Evolutionary conservation across 2,113 vertebrate genomes (phyloP), one percentile per base, ranked within the genome.

Genomic region (Silurus glanis): DNA sequence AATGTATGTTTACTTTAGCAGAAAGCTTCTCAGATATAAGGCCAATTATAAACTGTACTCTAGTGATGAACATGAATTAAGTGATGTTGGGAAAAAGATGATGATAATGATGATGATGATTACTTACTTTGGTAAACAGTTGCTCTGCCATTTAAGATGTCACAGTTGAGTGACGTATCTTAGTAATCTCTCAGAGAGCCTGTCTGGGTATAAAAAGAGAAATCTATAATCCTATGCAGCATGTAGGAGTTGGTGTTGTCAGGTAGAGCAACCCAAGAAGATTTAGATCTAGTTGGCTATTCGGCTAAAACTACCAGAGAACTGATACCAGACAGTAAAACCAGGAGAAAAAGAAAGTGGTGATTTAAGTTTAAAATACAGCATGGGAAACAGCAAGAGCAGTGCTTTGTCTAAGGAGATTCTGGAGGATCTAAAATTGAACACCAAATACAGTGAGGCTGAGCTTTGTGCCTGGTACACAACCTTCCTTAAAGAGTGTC

Each of bases 331-430:
- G 72, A 87, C 87, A 90, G 51, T 5, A 37, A 67, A 49, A 80
- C 17, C 53, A 67, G 84, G 49, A 53, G 37, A n/a, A 23, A 55
- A 28, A 61, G 85, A 88, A 83, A 79, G 64, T 59, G 28, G 55
- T 80, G 78, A 28, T 59, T 59, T 21, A 49, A 23, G 9, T 61
- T 61, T 61, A 28, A 61, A 61, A 61, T 80, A 58, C 78, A 91
- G 78, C 74, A 96, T 96, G 96, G 96, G 96, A 58, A 96, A 96
- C 81, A 93, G 84, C 0, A 96, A 95, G 89, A 96, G 96, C 82
- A 92, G 95, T 0, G 94, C 95, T 14, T 88, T 96, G 87, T 96
- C 96, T 0, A 96, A 95, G 88, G 94, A 94, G 78, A 90, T 96
- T 76, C 90, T 96, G 90, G 95, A 96, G 1, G 95, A 96, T 1